Evolutionary conservation across 2,888 invertebrate genomes (phyloP), one percentile per base, ranked within the genome.

Genomic region (Dromius quadrimaculatus): DNA sequence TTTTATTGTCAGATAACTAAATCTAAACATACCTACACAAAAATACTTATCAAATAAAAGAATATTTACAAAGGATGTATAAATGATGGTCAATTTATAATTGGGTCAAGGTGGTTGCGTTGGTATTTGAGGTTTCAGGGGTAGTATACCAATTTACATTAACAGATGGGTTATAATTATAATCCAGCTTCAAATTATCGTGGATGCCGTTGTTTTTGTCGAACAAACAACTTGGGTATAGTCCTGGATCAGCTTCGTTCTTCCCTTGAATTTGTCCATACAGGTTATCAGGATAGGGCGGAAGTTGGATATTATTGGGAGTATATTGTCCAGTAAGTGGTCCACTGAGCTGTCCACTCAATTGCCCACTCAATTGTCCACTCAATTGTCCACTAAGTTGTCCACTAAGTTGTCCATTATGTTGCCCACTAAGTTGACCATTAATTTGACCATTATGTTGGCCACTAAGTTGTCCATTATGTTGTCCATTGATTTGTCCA

Each of bases 141-240:
- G 47, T 5, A 54, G 23, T 70, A 68, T 74, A 72, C 76, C 75
- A 76, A 6, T 74, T 74, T 4, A 75, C 73, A 72, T 75, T 75
- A 17, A 74, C 73, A 17, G 71, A 72, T 8, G 74, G 73, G 72
- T 72, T 72, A 23, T 65, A 72, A 43, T 74, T 74, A 23, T 61
- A 68, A 32, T 72, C 73, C 22, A 69, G 22, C 11, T 69, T 73
- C 32, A 71, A 63, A 3, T 64, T 69, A 15, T 71, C 63, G 1
- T 61, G 54, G 38, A 54, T 4, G 9, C 28, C 32, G 28, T 62
- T 72, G 9, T 15, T 36, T 15, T 70, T 70, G 6, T 70, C 70
- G 36, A 41, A 70, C 70, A 70, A 47, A 38, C 62, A 70, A 19
- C 22, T 70, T 2, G 50, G 34, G 19, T 47, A 62, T 5, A 59